Conservation (phyloP, 2,888 invertebrate genomes). For the Trachelus iudaicus region DNA sequence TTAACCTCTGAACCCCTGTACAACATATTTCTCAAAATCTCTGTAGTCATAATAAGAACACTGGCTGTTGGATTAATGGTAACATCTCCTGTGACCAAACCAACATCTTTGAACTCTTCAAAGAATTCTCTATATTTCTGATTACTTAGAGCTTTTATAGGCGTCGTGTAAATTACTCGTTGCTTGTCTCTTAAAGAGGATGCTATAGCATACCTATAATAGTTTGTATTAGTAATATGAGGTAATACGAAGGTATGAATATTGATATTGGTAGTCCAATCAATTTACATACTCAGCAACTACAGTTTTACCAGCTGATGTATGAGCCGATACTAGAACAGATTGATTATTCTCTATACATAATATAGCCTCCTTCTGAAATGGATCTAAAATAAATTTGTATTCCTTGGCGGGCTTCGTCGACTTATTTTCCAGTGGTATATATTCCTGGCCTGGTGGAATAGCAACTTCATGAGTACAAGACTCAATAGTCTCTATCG, state of each 20-base stretch:
- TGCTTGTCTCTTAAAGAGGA: slow-evolving; percentile 93
- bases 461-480: slow-evolving; percentile 97
- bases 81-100: slow-evolving; percentile 98
- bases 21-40: slow-evolving; percentile 98
- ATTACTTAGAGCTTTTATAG: slow-evolving; percentile 98
- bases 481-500: slow-evolving; percentile 89
- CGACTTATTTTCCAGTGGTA: slow-evolving; percentile 69
- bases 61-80: slow-evolving; percentile 99
- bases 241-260: not conserved
- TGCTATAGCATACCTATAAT: slow-evolving; percentile 89
- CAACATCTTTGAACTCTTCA: slow-evolving; percentile 98
- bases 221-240: not conserved
- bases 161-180: slow-evolving; percentile 98
- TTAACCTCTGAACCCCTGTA: slow-evolving; percentile 93
- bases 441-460: slow-evolving; percentile 87
- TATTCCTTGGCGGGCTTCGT: slow-evolving; percentile 90
- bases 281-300: slow-evolving; percentile 88
- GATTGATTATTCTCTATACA: slow-evolving; percentile 99
- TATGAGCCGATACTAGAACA: slow-evolving; percentile 98
- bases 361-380: slow-evolving; percentile 95
- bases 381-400: slow-evolving; percentile 95
- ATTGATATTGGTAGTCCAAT: not conserved
- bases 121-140: slow-evolving; percentile 98
- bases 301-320: slow-evolving; percentile 99
- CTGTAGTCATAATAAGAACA: slow-evolving; percentile 99